phyloP scores from a whole-genome alignment of 2,113 vertebrate genomes.

The Mesocricetus auratus region DNA sequence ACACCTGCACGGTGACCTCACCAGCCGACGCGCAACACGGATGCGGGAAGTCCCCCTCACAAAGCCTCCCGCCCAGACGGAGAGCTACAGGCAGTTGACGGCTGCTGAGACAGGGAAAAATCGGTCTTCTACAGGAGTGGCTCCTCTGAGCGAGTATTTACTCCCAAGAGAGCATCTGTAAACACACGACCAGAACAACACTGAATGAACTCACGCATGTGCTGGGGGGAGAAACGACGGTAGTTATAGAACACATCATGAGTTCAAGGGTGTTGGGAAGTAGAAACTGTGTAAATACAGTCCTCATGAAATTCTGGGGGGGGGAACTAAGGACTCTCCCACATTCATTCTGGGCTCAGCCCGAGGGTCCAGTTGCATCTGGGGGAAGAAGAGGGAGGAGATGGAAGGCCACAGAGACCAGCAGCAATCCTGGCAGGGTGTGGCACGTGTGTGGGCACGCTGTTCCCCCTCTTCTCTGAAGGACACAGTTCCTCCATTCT shows the following conservation, averaged over 20 bases:
- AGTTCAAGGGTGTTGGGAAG: not conserved
- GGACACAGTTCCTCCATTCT: not conserved
- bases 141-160: not conserved
- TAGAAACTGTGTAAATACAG: not conserved
- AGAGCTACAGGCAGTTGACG: not conserved
- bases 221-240: not conserved
- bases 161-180: not conserved
- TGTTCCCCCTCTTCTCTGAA: not conserved
- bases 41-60: not conserved
- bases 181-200: not conserved
- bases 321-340: not conserved
- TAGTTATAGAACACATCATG: not conserved
- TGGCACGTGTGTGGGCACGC: fast-evolving
- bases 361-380: not conserved
- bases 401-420: not conserved
- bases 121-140: not conserved
- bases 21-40: not conserved
- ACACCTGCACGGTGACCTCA: not conserved
- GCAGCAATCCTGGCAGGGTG: not conserved
- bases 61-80: not conserved
- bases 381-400: not conserved
- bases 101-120: not conserved
- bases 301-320: not conserved
- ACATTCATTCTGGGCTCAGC: not conserved
- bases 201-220: not conserved